Evolutionary conservation across 2,113 vertebrate species (phyloP).

Genomic region (Empidonax traillii): DNA sequence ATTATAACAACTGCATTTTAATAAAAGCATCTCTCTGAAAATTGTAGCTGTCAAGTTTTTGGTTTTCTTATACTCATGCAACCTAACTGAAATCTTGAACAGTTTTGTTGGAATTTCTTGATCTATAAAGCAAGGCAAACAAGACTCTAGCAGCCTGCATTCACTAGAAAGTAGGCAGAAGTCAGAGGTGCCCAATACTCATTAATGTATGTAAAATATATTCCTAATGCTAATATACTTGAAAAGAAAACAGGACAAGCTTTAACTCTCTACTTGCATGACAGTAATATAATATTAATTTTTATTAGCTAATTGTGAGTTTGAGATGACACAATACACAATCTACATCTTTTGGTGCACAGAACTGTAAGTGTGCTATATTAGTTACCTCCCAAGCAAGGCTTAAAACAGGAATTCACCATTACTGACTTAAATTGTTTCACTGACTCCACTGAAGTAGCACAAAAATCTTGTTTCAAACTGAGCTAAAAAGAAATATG

Average conservation of each 20-base stretch:
- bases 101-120: background rate
- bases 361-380: background rate
- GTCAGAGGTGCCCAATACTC: background rate
- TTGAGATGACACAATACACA: background rate
- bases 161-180: background rate
- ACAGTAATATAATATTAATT: background rate
- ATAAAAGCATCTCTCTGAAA: background rate
- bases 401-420: background rate
- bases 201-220: background rate
- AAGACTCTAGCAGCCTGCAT: background rate
- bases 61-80: background rate
- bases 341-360: background rate
- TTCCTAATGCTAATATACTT: background rate
- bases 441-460: background rate
- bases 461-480: background rate
- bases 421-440: background rate
- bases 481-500: background rate
- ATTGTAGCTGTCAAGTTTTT: background rate
- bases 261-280: background rate
- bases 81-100: background rate
- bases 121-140: background rate
- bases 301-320: background rate
- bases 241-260: background rate
- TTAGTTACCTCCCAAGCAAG: background rate
- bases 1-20: background rate